phyloP scores from a whole-genome alignment of 2,113 vertebrate species.

The Eptesicus fuscus region DNA sequence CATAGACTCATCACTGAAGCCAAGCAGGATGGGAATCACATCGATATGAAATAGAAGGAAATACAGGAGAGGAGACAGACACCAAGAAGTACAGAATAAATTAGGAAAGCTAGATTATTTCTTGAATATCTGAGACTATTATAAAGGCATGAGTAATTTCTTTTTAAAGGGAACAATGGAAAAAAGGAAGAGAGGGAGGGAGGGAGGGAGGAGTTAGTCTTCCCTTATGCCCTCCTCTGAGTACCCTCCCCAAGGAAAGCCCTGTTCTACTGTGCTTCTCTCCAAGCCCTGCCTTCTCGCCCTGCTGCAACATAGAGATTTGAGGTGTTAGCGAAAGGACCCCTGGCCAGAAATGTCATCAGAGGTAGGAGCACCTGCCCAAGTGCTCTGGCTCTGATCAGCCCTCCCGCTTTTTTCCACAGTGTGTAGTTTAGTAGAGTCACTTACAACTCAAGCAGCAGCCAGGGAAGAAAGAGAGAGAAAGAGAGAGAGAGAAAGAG shows the following conservation, averaged over 20 bases:
- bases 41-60: neutral
- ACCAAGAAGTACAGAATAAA: neutral
- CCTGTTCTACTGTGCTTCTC: neutral
- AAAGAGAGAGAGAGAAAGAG: neutral
- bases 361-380: neutral
- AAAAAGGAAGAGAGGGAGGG: fast-evolving
- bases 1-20: slow-evolving; percentile 14
- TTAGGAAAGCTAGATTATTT: neutral
- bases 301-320: neutral
- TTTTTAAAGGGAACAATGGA: neutral
- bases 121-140: neutral
- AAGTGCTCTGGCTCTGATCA: neutral
- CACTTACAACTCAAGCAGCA: neutral
- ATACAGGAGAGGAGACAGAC: neutral
- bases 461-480: no score
- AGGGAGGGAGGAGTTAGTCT: neutral
- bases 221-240: neutral
- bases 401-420: neutral
- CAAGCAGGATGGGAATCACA: neutral
- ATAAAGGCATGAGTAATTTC: neutral
- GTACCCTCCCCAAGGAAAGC: neutral
- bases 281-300: neutral
- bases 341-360: neutral
- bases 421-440: neutral
- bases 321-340: neutral